These are phyloP conservation scores for Tachuris rubrigastra DNA, from an alignment of 2,113 vertebrate genomes.

Conservation along the genomic window DNA sequence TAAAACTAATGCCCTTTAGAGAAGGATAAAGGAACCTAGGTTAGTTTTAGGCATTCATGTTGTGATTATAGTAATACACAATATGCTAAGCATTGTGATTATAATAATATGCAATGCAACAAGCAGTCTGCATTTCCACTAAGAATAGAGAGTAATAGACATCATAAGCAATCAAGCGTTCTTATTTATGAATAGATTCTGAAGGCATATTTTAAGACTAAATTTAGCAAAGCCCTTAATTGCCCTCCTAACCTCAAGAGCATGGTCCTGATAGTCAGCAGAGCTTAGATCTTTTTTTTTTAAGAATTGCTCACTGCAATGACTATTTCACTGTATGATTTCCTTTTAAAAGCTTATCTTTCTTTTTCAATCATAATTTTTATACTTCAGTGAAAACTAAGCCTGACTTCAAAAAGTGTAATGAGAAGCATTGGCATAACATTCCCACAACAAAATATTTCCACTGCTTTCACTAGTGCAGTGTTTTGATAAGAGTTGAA, in stretches of 20 bases:
- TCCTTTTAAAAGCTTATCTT: background rate
- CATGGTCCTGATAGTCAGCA: background rate
- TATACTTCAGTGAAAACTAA: background rate
- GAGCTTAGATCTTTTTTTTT: background rate
- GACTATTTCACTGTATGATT: background rate
- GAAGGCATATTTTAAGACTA: background rate
- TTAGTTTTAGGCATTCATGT: background rate
- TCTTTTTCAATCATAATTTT: background rate
- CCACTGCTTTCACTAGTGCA: background rate
- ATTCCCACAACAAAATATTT: background rate
- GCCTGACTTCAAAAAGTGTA: background rate
- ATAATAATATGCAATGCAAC: background rate
- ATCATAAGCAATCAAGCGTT: background rate
- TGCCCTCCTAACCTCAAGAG: background rate
- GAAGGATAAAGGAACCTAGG: background rate
- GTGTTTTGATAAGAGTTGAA: background rate
- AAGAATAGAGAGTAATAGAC: background rate
- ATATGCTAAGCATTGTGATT: conserved; percentile 15
- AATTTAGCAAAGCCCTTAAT: conserved; percentile 21
- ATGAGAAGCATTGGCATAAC: background rate
- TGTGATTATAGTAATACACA: background rate
- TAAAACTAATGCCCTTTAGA: background rate
- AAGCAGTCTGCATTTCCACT: background rate
- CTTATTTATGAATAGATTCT: background rate
- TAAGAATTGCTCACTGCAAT: background rate